Evolutionary conservation across 2,797 vertebrate species (phyloP).

Genomic region (Thunnus albacares): DNA sequence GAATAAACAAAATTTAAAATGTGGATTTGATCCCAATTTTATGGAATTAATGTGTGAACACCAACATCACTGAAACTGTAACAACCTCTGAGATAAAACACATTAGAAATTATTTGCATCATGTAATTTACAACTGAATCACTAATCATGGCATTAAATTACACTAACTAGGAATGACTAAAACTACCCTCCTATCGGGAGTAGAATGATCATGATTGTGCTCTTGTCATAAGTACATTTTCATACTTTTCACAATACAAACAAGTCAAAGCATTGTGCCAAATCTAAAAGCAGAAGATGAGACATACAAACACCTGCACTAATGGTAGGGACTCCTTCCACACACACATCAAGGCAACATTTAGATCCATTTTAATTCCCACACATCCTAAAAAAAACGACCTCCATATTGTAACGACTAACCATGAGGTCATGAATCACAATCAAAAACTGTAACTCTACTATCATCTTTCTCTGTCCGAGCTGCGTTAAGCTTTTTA

Average conservation of each 20-base stretch:
- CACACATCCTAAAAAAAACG: slow-evolving; percentile 12
- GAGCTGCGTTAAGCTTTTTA: slow-evolving; percentile 26
- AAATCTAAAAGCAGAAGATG: slow-evolving; percentile 65
- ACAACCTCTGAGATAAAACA: slow-evolving; percentile 56
- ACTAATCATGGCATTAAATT: slow-evolving; percentile 57
- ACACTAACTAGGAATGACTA: slow-evolving; percentile 41
- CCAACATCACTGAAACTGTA: slow-evolving; percentile 57
- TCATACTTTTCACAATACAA: slow-evolving; percentile 66
- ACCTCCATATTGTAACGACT: slow-evolving; percentile 2
- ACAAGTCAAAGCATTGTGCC: slow-evolving; percentile 52
- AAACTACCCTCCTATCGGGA: slow-evolving; percentile 42
- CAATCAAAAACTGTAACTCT: slow-evolving; percentile 29
- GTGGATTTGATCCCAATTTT: slow-evolving; percentile 29
- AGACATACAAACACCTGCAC: slow-evolving; percentile 56
- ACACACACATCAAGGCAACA: slow-evolving; percentile 44
- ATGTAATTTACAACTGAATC: slow-evolving; percentile 62
- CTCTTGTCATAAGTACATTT: slow-evolving; percentile 35
- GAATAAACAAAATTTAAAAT: slow-evolving; percentile 65
- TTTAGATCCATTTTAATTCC: slow-evolving; percentile 33
- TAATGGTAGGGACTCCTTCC: slow-evolving; percentile 24
- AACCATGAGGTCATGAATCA: slow-evolving; percentile 18
- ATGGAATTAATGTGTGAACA: slow-evolving; percentile 49
- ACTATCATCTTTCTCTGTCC: slow-evolving; percentile 12
- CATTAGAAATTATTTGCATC: slow-evolving; percentile 51
- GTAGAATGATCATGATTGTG: slow-evolving; percentile 60